Conservation (phyloP, 2,113 vertebrate species). For the Shinisaurus crocodilurus region DNA sequence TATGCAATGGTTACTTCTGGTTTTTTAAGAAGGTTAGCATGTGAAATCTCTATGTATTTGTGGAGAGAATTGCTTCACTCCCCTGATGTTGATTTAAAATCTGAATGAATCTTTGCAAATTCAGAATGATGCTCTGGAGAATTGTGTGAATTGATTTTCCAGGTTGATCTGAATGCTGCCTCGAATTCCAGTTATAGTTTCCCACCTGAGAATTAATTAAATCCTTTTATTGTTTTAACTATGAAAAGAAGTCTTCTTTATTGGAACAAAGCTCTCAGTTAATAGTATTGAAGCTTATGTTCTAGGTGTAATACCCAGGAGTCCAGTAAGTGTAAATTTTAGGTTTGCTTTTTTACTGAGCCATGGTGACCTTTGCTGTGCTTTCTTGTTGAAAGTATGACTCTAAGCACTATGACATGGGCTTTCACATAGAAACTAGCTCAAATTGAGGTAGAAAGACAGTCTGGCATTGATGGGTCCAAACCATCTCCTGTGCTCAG, state of each 20-base stretch:
- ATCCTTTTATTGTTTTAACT: conserved; percentile 9
- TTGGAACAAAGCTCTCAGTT: neutral
- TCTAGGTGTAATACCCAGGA: neutral
- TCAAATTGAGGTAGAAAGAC: neutral
- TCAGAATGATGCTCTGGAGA: neutral
- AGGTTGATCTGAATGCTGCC: neutral
- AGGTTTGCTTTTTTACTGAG: neutral
- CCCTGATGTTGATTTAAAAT: neutral
- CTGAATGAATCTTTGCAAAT: neutral
- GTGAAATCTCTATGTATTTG: neutral
- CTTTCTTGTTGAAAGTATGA: neutral
- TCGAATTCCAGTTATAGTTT: neutral
- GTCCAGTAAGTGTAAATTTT: neutral
- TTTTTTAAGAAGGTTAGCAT: neutral
- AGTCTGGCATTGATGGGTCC: neutral
- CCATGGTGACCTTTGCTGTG: neutral
- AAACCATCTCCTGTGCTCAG: neutral
- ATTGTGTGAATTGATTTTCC: neutral
- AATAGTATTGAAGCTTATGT: neutral
- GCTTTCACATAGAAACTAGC: neutral
- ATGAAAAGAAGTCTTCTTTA: neutral
- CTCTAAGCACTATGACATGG: neutral
- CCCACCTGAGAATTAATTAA: conserved; percentile 10
- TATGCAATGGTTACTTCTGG: neutral
- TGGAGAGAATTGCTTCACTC: neutral